phyloP scores from a whole-genome alignment of 2,797 vertebrate genomes.

The Schizopygopsis pylzovi region DNA sequence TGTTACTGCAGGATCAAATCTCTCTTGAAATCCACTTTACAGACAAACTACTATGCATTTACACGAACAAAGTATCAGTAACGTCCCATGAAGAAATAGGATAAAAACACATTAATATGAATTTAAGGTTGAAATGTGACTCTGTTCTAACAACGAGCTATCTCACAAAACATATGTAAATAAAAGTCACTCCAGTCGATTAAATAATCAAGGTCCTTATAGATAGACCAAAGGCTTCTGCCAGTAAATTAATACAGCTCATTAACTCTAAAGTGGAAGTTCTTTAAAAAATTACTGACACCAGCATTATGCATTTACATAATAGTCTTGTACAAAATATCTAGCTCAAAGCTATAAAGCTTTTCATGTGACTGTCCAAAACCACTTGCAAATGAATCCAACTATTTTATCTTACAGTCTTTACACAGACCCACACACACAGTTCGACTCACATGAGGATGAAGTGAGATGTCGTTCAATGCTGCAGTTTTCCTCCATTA shows the following conservation, averaged over 20 bases:
- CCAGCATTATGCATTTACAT: not conserved
- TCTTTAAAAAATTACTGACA: not conserved
- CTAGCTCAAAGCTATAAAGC: not conserved
- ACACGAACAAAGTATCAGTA: not conserved
- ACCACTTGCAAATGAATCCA: not conserved
- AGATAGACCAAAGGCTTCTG: not conserved
- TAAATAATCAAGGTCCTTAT: not conserved
- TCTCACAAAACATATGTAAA: not conserved
- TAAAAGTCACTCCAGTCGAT: not conserved
- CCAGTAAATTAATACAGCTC: not conserved
- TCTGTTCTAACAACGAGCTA: not conserved
- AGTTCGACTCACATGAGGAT: slow-evolving; percentile 19
- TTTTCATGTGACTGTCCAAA: not conserved
- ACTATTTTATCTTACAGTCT: not conserved
- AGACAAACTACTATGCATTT: slow-evolving; percentile 3
- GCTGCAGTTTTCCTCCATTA: slow-evolving; percentile 37
- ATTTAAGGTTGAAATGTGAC: not conserved
- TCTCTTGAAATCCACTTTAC: not conserved
- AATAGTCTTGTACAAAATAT: not conserved
- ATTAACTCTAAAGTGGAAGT: slow-evolving; percentile 6
- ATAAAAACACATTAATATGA: not conserved
- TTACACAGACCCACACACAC: not conserved
- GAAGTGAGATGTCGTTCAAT: not conserved
- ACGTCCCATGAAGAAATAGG: not conserved
- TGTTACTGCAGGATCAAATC: slow-evolving; percentile 10